Percentiles rank a stretch among this genome's conserved stretches.
These are phyloP conservation scores for Acanthurus lineatus DNA, from an alignment of 2,797 vertebrate species.

Conservation along the genomic window DNA sequence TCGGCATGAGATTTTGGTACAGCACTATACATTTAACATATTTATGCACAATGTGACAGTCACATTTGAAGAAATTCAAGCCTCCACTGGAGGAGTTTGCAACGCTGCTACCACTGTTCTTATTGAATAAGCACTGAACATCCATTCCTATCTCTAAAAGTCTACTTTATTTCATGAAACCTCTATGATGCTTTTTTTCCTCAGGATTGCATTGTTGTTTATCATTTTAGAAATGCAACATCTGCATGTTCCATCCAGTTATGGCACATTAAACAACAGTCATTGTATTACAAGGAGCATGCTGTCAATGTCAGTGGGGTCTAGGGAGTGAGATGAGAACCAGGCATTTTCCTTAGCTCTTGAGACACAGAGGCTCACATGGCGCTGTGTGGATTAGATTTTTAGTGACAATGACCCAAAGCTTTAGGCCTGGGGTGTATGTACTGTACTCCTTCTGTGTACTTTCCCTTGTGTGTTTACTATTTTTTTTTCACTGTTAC, in stretches of 20 bases:
- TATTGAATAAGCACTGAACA: conserved; percentile 31
- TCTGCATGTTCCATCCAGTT: conserved; percentile 76
- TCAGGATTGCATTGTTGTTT: conserved; percentile 73
- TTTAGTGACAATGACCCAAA: conserved; percentile 79
- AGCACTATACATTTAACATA: conserved; percentile 46
- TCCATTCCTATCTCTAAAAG: conserved; percentile 39
- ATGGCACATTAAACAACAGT: conserved; percentile 74
- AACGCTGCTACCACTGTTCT: conserved; percentile 28
- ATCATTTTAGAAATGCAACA: conserved; percentile 79
- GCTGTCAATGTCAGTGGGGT: conserved; percentile 77
- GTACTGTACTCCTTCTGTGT: conserved; percentile 61
- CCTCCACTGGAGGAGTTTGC: conserved; percentile 25
- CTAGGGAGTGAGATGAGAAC: conserved; percentile 66
- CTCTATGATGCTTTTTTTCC: conserved; percentile 38
- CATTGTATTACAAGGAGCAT: conserved; percentile 72
- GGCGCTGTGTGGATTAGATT: conserved; percentile 71
- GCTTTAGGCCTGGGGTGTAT: conserved; percentile 61
- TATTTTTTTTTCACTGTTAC: conserved; percentile 13
- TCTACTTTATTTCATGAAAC: conserved; percentile 35
- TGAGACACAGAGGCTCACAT: conserved; percentile 64
- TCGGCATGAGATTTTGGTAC: conserved; percentile 63
- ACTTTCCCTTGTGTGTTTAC: conserved; percentile 52
- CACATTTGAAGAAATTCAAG: conserved; percentile 26
- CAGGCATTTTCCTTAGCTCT: conserved; percentile 66
- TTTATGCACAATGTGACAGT: conserved; percentile 53